Evolutionary conservation across 2,113 vertebrate species (phyloP).

Genomic region (Alexandromys fortis): DNA sequence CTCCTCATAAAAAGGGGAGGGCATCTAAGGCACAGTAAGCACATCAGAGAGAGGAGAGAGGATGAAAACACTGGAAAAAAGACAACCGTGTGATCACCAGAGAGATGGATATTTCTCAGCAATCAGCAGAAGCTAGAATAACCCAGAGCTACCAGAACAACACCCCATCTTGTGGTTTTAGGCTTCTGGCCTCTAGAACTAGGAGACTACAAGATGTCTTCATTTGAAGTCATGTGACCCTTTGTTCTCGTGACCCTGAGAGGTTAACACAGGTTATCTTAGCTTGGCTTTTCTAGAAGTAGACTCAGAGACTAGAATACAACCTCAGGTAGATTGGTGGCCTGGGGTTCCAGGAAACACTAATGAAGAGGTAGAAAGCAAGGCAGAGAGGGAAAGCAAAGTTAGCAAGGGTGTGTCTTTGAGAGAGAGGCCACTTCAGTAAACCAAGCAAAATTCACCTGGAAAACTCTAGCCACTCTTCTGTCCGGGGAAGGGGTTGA

Average conservation of each 20-base stretch:
- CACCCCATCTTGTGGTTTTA: not conserved
- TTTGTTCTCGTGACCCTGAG: not conserved
- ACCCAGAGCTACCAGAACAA: not conserved
- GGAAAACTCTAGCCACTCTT: not conserved
- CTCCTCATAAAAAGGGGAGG: not conserved
- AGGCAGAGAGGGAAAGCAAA: not conserved
- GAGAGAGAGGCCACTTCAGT: not conserved
- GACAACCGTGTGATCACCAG: not conserved
- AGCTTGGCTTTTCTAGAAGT: not conserved
- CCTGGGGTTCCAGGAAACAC: not conserved
- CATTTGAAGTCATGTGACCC: not conserved
- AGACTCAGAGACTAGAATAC: not conserved
- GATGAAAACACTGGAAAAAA: not conserved
- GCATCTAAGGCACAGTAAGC: not conserved
- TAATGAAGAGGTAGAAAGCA: not conserved
- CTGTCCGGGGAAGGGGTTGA: not conserved
- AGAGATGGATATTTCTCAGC: not conserved
- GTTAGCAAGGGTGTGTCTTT: rapidly evolving
- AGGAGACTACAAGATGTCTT: not conserved
- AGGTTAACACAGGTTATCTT: not conserved
- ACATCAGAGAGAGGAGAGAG: not conserved
- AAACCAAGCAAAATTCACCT: not conserved
- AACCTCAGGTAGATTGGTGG: not conserved
- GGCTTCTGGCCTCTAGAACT: not conserved
- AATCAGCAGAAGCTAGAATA: no score